phyloP scores from a whole-genome alignment of 2,888 invertebrate genomes.

The Drosophila formosana region DNA sequence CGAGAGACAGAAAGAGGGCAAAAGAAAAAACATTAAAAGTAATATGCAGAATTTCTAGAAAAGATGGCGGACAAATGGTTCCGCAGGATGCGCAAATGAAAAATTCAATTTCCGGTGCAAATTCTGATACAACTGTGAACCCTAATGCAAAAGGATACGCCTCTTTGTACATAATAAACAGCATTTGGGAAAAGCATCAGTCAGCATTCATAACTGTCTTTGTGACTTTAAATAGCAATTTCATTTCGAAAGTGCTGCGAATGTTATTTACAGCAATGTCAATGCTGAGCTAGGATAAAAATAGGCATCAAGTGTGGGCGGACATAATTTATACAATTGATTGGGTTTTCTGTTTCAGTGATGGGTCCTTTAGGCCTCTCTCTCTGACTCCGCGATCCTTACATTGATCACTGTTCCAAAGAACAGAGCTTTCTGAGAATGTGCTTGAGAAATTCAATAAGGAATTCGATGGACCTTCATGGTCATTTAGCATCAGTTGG shows the following conservation, averaged over 20 bases:
- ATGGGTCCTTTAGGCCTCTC: too few species aligned
- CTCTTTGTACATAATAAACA: constrained; percentile 35
- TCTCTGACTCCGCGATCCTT: too few species aligned
- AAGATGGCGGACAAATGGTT: constrained; percentile 26
- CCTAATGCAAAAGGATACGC: constrained; percentile 30
- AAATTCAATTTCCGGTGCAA: constrained; percentile 72
- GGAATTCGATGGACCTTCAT: too few species aligned
- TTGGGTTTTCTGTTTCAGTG: neutral
- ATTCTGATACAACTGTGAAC: constrained; percentile 17
- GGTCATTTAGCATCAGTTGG: too few species aligned
- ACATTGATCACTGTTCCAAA: too few species aligned
- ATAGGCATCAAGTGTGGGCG: neutral
- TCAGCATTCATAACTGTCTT: neutral
- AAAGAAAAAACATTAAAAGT: constrained; percentile 27
- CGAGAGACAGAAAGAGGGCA: neutral
- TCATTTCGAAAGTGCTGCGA: neutral
- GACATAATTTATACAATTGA: neutral
- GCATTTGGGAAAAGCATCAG: neutral
- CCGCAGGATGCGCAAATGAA: constrained; percentile 41
- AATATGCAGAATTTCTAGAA: constrained; percentile 32
- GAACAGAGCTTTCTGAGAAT: too few species aligned
- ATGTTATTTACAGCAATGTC: neutral
- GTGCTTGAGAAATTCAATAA: too few species aligned
- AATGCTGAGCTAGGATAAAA: neutral
- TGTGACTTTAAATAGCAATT: constrained; percentile 1